Base-by-base conservation (phyloP, 2,797 vertebrate species). In the Numenius phaeopus region DNA sequence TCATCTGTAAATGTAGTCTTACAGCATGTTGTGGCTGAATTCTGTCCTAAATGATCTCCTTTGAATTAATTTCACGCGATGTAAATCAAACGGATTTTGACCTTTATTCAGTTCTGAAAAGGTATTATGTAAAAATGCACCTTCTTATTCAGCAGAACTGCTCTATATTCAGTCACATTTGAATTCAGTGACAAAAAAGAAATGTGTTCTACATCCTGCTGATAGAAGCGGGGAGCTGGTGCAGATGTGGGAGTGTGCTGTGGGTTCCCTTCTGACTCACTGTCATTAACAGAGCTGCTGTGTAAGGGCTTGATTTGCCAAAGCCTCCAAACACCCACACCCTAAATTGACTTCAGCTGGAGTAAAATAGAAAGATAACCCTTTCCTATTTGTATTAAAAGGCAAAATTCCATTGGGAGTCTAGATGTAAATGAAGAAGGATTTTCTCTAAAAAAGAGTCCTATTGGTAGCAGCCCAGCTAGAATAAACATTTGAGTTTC, bases 1-100 rank as follows among this genome's bases (percentile, higher is more conserved):
- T 40, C 65, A 49, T 57, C 46, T 95, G 84, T 78, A 91, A 81
- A 37, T 82, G 80, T 46, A 83, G 50, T 89, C 71, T 54, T 83
- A 62, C 15, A 69, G 58, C 40, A 72, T 58, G 70, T 72, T 55
- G 49, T 40, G 72, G n/a, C 57, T 82, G 75, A 88, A 91, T 96
- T 94, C 47, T 82, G n/a, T 66, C 86, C 82, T 89, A 80, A 96
- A 82, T 83, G 17, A 79, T 94, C 50, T 62, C 27, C 29, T 92
- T 77, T 91, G 76, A 89, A 88, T 92, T 83, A 91, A 96, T 87
- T 84, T 87, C 47, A 89, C 78, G 82, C 92, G 80, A 89, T 44
- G n/a, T 62, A 94, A 92, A 83, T 94, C 62, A 86, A 95, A 90
- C 71, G 88, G 83, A 77, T 94, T 96, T 97, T 96, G 96, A 96